Evolutionary conservation across 2,113 vertebrate genomes (phyloP).

Genomic region (Cacatua alba): DNA sequence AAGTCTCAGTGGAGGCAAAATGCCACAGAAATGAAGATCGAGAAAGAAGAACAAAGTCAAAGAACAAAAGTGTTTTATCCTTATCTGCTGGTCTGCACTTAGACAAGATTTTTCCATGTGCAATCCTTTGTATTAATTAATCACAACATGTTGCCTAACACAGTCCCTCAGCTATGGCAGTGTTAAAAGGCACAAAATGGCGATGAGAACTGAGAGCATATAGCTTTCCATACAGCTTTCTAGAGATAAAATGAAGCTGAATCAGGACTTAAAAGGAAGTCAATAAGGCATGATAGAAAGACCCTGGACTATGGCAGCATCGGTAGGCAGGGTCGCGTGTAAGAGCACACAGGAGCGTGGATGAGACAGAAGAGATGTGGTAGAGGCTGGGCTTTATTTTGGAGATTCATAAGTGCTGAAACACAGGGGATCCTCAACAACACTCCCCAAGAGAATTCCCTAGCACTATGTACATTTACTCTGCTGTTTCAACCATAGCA

Average conservation of each 20-base stretch:
- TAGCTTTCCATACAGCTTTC: not conserved
- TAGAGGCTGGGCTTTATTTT: not conserved
- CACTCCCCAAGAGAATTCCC: not conserved
- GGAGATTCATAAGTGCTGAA: not conserved
- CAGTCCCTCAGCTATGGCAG: not conserved
- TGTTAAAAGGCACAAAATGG: not conserved
- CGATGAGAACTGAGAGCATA: not conserved
- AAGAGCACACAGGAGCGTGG: accelerated
- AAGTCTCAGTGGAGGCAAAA: constrained; percentile 36
- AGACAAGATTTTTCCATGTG: not conserved
- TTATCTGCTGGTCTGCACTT: not conserved
- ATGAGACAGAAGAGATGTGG: not conserved
- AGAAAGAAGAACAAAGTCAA: constrained; percentile 42
- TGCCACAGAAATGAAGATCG: constrained; percentile 28
- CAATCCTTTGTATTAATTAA: constrained; percentile 8
- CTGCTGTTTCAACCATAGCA: not conserved
- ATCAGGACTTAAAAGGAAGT: not conserved
- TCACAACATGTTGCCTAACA: not conserved
- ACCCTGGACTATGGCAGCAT: not conserved
- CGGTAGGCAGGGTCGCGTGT: accelerated
- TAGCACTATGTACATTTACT: not conserved
- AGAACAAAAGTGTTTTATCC: constrained; percentile 28
- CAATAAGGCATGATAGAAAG: not conserved
- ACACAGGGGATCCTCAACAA: not conserved
- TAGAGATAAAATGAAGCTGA: not conserved